A percentile compares a stretch with the other conserved stretches of the same genome.
These are phyloP conservation scores for Drosophila tanythrix DNA, from an alignment of 2,888 invertebrate species.

Conservation along the genomic window DNA sequence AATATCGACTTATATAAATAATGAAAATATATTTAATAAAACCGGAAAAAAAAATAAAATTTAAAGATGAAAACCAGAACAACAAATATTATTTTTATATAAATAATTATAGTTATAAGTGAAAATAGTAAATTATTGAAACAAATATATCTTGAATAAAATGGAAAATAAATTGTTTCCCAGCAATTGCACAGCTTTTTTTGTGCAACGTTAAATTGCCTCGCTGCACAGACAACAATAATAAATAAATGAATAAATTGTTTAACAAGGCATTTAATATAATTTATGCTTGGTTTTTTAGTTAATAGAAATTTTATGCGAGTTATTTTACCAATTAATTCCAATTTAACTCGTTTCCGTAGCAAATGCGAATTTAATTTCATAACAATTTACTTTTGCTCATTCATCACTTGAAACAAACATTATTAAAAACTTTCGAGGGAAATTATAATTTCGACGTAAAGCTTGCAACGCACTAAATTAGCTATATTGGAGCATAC, in stretches of 20 bases:
- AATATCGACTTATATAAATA: no score
- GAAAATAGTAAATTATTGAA: not conserved
- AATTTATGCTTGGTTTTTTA: not conserved
- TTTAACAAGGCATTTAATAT: not conserved
- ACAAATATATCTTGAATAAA: not conserved
- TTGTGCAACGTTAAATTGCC: not conserved
- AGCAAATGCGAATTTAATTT: no score
- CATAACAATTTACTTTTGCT: not conserved
- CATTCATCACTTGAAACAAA: not conserved
- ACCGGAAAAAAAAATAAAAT: no score
- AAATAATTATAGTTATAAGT: not conserved
- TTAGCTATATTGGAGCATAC: not conserved
- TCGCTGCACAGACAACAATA: not conserved
- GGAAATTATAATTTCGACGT: not conserved
- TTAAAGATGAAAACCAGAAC: not conserved
- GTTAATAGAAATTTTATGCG: not conserved
- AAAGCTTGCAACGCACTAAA: not conserved
- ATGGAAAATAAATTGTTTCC: not conserved
- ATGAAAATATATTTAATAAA: no score
- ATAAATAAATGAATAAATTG: not conserved
- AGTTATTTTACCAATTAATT: not conserved
- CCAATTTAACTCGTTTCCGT: not conserved
- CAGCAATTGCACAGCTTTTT: not conserved
- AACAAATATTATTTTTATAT: not conserved
- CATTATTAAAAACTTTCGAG: not conserved